A percentile compares a stretch with the other conserved stretches of the same genome.
Conservation (phyloP, 2,797 vertebrate species). For the Sylvia borin region DNA sequence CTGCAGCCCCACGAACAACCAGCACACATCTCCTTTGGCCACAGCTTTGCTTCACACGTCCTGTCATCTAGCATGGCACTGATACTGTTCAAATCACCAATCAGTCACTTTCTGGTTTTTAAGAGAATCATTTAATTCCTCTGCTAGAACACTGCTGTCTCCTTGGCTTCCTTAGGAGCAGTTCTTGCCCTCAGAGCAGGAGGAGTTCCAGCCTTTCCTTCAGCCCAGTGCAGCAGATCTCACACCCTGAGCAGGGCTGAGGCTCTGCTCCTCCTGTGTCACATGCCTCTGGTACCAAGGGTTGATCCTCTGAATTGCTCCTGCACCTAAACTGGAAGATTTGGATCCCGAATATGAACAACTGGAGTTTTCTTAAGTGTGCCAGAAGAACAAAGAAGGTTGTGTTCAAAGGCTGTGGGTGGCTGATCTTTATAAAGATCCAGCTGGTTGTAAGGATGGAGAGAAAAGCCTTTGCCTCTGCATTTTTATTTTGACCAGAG, state of each 20-base stretch:
- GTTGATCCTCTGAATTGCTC: neutral
- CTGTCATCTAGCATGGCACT: neutral
- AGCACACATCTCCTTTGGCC: neutral
- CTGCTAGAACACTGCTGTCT: neutral
- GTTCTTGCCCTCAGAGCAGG: neutral
- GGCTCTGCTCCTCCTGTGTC: neutral
- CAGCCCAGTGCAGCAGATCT: neutral
- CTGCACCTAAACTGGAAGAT: neutral
- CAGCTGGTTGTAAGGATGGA: neutral
- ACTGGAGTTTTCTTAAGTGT: neutral
- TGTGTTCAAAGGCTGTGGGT: neutral
- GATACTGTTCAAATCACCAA: neutral
- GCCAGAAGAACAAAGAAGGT: neutral
- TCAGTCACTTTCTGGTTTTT: neutral
- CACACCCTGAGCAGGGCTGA: neutral
- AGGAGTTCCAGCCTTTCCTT: neutral
- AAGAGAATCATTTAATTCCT: neutral
- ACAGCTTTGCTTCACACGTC: neutral
- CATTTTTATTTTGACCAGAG: neutral
- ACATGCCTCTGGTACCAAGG: neutral
- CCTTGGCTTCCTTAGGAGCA: neutral
- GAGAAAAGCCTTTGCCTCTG: neutral
- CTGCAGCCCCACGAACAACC: neutral
- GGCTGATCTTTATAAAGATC: neutral
- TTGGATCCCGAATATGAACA: neutral